Percentiles rank a stretch among this genome's conserved stretches.
Evolutionary conservation across 1,140 invertebrate genomes (phyloP).

Genomic region (Ceratina japonica): DNA sequence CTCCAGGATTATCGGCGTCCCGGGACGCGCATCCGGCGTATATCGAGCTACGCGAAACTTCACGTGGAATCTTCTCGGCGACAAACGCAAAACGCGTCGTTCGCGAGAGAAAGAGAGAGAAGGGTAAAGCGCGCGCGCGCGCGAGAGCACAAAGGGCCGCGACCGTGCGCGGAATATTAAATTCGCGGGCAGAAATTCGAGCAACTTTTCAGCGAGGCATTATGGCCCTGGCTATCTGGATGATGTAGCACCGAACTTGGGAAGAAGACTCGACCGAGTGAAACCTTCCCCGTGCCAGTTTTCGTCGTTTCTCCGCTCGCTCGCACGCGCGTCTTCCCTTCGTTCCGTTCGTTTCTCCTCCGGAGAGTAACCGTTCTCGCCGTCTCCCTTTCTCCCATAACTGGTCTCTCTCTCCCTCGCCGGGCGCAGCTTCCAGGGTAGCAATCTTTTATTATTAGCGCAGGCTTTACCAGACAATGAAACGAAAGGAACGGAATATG

Average conservation of each 20-base stretch:
- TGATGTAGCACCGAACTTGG: conserved; percentile 78
- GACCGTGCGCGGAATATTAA: conserved; percentile 73
- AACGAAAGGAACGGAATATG: conserved; percentile 80
- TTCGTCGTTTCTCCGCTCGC: conserved; percentile 51
- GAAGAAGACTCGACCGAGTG: conserved; percentile 61
- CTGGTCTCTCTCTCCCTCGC: conserved; percentile 45
- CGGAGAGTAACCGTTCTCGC: too few species aligned
- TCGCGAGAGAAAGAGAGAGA: background rate
- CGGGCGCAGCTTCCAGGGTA: conserved; percentile 73
- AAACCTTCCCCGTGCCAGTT: conserved; percentile 45
- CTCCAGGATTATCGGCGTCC: background rate
- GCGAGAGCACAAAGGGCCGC: conserved; percentile 22
- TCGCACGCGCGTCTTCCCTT: conserved; percentile 54
- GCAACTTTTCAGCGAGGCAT: conserved; percentile 73
- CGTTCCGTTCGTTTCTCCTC: conserved; percentile 27
- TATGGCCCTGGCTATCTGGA: conserved; percentile 73
- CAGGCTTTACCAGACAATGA: conserved; percentile 80
- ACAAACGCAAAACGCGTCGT: background rate
- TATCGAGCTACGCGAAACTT: background rate
- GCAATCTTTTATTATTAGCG: conserved; percentile 81
- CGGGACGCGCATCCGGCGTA: background rate
- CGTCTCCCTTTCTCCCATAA: conserved; percentile 44
- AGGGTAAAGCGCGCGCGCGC: too few species aligned
- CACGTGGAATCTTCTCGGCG: background rate
- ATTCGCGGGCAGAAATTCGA: conserved; percentile 72